A percentile compares a stretch with the other conserved stretches of the same genome.
These are phyloP conservation scores for Clytia hemisphaerica DNA, from an alignment of 30 jellyfish, hydroid and myxozoan species.

Conservation along the genomic window DNA sequence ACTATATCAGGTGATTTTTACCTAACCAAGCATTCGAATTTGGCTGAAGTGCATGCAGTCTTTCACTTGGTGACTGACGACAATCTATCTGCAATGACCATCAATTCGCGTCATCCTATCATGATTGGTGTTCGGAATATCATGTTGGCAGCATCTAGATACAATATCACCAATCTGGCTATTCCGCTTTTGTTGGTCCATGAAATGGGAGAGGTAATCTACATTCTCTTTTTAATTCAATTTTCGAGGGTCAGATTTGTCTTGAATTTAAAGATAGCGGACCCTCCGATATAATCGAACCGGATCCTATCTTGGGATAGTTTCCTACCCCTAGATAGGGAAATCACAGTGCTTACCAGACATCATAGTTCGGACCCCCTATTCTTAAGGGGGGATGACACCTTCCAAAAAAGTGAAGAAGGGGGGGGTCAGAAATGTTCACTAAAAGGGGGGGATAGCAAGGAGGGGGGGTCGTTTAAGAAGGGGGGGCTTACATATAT, in stretches of 20 bases:
- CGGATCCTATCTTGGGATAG: too few species aligned
- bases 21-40: constrained; percentile 83
- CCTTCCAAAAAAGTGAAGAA: too few species aligned
- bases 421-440: too few species aligned
- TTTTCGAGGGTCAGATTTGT: not conserved
- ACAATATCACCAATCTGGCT: constrained; percentile 64
- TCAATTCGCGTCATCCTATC: constrained; percentile 85
- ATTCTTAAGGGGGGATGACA: too few species aligned
- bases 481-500: too few species aligned
- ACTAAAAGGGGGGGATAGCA: too few species aligned
- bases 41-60: constrained; percentile 85
- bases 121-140: constrained; percentile 77
- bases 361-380: too few species aligned
- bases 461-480: too few species aligned
- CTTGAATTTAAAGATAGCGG: too few species aligned
- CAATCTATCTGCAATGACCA: constrained; percentile 38
- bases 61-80: constrained; percentile 90
- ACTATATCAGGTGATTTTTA: constrained; percentile 66
- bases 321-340: too few species aligned
- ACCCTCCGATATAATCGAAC: too few species aligned
- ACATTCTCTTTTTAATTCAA: not conserved
- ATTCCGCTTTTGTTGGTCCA: constrained; percentile 78
- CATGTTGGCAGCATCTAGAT: constrained; percentile 86
- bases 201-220: constrained; percentile 84
- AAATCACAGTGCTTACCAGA: too few species aligned